These are phyloP conservation scores for Cynopterus brachyotis DNA, from an alignment of 2,113 vertebrate species.

Conservation along the genomic window DNA sequence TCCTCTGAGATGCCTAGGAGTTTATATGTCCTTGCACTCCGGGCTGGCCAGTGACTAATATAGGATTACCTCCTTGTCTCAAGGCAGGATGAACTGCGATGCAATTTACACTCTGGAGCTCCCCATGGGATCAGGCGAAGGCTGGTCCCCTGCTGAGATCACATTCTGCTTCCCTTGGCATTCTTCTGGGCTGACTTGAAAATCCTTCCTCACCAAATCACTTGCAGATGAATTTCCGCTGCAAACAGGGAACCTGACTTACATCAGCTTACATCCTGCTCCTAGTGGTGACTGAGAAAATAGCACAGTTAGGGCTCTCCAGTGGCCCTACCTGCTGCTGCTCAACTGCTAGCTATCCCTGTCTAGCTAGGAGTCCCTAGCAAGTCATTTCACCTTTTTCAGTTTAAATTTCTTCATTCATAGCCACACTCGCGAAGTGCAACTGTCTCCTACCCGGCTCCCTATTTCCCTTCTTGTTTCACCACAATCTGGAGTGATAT, in stretches of 20 bases:
- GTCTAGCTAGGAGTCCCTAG: neutral
- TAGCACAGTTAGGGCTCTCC: neutral
- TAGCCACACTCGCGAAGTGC: neutral
- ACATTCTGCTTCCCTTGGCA: neutral
- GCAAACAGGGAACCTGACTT: neutral
- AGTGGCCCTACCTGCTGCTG: too few relatives aligned
- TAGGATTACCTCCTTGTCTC: neutral
- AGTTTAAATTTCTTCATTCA: neutral
- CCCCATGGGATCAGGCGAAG: neutral
- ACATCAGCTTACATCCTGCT: neutral
- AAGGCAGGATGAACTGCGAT: neutral
- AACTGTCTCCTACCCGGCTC: neutral
- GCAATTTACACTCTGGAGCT: neutral
- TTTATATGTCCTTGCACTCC: neutral
- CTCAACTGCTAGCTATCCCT: neutral
- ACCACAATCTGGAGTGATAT: neutral
- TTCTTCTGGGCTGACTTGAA: neutral
- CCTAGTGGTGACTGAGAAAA: neutral
- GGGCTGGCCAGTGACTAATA: neutral
- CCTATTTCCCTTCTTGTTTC: neutral
- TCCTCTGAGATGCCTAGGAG: neutral
- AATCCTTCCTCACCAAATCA: neutral
- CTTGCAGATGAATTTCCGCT: too few relatives aligned
- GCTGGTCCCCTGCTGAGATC: neutral
- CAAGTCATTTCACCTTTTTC: neutral